phyloP scores from a whole-genome alignment of 2,113 vertebrate genomes.

The Rhinoderma darwinii region DNA sequence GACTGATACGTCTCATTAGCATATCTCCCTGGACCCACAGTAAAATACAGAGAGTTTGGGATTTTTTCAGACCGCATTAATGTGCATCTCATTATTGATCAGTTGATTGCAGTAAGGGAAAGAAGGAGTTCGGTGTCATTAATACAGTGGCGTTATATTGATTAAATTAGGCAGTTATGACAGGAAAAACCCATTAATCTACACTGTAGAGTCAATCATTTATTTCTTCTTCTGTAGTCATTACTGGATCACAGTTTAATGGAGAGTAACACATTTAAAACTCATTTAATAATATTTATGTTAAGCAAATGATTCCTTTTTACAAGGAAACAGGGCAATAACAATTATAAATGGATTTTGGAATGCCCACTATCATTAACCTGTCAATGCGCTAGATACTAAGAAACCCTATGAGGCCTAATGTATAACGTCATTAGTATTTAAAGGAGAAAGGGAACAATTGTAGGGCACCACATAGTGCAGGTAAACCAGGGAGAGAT shows the following conservation, averaged over 20 bases:
- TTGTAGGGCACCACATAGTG: too few relatives aligned
- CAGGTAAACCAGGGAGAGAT: too few relatives aligned
- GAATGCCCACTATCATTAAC: constrained; percentile 3
- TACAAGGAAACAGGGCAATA: constrained; percentile 9
- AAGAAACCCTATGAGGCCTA: background rate
- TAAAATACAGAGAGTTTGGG: background rate
- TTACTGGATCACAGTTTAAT: constrained; percentile 43
- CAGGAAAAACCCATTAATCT: constrained; percentile 13
- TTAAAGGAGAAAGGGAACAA: constrained; percentile 7
- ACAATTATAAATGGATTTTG: constrained; percentile 29
- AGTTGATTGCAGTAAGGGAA: constrained; percentile 10
- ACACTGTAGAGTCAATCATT: constrained; percentile 25
- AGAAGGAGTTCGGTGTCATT: constrained; percentile 41
- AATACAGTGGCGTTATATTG: constrained; percentile 28
- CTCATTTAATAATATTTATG: constrained; percentile 43
- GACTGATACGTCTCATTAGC: background rate
- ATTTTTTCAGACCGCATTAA: constrained; percentile 20
- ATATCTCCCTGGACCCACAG: background rate
- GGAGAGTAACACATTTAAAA: constrained; percentile 44
- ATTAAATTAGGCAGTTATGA: constrained; percentile 27
- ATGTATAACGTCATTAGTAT: constrained; percentile 1
- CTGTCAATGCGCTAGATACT: background rate
- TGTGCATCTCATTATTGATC: constrained; percentile 48
- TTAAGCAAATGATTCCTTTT: constrained; percentile 19
- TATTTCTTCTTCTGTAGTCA: constrained; percentile 16